phyloP scores from a whole-genome alignment of 1,140 invertebrate genomes.

The Kradibia gibbosae region DNA sequence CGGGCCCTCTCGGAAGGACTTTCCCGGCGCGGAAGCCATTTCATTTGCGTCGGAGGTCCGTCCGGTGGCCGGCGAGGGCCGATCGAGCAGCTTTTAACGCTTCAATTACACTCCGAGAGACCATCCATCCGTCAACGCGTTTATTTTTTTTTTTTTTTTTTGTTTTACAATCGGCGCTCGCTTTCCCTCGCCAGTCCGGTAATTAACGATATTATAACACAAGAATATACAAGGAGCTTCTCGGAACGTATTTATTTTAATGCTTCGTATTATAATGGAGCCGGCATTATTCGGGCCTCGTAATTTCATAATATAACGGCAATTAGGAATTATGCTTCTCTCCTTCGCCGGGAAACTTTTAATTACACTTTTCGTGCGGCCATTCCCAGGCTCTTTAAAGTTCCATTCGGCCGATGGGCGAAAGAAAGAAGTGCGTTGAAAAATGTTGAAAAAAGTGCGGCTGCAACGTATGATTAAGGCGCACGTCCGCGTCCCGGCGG shows the following conservation, averaged over 20 bases:
- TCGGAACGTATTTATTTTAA: not conserved
- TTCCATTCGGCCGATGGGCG: not conserved
- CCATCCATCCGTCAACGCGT: not conserved
- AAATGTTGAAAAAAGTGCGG: not conserved
- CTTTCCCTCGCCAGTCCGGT: not conserved
- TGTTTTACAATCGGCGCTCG: too few relatives aligned
- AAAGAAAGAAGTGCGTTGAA: not conserved
- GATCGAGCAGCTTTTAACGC: too few relatives aligned
- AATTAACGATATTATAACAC: slow-evolving; percentile 2
- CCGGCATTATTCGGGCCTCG: not conserved
- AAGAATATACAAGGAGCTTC: not conserved
- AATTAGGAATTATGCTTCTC: not conserved
- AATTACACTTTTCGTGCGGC: not conserved
- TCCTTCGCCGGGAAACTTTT: not conserved
- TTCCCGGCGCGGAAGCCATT: too few relatives aligned
- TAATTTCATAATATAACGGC: not conserved
- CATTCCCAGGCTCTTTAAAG: not conserved
- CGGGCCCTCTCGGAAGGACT: too few relatives aligned
- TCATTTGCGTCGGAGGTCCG: too few relatives aligned
- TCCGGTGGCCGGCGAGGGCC: too few relatives aligned
- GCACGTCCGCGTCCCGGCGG: not conserved
- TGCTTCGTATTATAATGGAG: not conserved
- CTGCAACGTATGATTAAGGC: not conserved
- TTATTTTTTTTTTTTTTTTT: not conserved
- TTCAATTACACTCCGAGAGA: too few relatives aligned